Evolutionary conservation across 2,888 invertebrate species (phyloP).

Genomic region (Syritta pipiens): DNA sequence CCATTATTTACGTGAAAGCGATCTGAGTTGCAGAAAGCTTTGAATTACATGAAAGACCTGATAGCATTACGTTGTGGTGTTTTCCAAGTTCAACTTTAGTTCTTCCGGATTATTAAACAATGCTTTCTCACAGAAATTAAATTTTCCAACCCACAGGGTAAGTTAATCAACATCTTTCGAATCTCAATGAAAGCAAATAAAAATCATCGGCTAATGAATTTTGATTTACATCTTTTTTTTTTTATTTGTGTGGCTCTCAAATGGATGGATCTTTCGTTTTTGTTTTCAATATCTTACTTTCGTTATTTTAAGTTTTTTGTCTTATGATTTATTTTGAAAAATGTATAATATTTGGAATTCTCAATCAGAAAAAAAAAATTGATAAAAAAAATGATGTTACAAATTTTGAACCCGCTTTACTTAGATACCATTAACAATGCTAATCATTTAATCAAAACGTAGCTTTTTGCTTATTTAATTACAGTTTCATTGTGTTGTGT

Average conservation of each 20-base stretch:
- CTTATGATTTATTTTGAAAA: slow-evolving; percentile 60
- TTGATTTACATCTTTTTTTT: slow-evolving; percentile 7
- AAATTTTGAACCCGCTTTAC: slow-evolving; percentile 66
- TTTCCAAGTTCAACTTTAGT: too few species aligned
- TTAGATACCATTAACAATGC: slow-evolving; percentile 65
- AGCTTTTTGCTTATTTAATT: slow-evolving; percentile 65
- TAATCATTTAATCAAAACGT: slow-evolving; percentile 65
- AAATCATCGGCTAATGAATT: too few species aligned
- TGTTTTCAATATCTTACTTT: slow-evolving; percentile 55
- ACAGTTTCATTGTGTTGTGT: slow-evolving; percentile 68
- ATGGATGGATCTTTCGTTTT: slow-evolving; percentile 30
- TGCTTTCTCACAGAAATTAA: too few species aligned
- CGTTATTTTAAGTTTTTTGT: slow-evolving; percentile 73
- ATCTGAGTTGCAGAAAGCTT: slow-evolving; percentile 41
- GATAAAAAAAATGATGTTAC: slow-evolving; percentile 31
- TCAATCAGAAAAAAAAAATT: slow-evolving; percentile 52
- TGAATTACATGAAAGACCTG: too few species aligned
- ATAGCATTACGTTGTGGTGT: too few species aligned
- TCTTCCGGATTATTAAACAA: too few species aligned
- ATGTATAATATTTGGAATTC: slow-evolving; percentile 70
- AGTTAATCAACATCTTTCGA: too few species aligned
- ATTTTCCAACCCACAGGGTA: too few species aligned
- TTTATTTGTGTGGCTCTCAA: slow-evolving; percentile 43
- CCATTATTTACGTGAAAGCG: slow-evolving; percentile 10
- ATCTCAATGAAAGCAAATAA: too few species aligned